Conservation (phyloP, 2,888 invertebrate species). For the Atethmia centrago region DNA sequence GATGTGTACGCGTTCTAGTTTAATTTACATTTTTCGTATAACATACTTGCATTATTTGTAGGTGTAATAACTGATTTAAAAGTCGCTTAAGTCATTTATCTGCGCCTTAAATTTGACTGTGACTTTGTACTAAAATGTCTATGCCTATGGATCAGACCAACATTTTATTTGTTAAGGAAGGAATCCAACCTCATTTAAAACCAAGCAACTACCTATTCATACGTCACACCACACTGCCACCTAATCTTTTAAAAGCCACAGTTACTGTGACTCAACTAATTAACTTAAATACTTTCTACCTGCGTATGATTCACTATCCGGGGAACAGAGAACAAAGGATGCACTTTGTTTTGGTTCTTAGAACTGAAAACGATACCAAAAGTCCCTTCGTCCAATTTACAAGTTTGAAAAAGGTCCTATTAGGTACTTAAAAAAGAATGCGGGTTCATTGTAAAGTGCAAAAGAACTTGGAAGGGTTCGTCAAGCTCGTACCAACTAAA, state of each 20-base stretch:
- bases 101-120: too few relatives aligned
- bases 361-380: slow-evolving; percentile 10
- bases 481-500: too few relatives aligned
- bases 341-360: slow-evolving; percentile 33
- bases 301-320: slow-evolving; percentile 53
- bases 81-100: too few relatives aligned
- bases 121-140: background rate
- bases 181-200: background rate
- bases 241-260: slow-evolving; percentile 13
- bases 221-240: background rate
- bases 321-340: background rate
- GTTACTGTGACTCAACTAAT: slow-evolving; percentile 51
- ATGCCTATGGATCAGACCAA: background rate
- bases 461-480: background rate
- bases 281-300: slow-evolving; percentile 57
- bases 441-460: slow-evolving; percentile 1
- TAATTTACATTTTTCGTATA: too few relatives aligned
- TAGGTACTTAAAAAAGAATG: background rate
- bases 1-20: too few relatives aligned
- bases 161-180: background rate
- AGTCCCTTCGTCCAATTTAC: background rate
- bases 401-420: background rate
- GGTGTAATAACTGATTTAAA: too few relatives aligned
- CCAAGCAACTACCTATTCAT: background rate
- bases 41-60: too few relatives aligned